These are phyloP conservation scores for Thrips palmi DNA, from an alignment of 1,140 invertebrate genomes.

Conservation along the genomic window DNA sequence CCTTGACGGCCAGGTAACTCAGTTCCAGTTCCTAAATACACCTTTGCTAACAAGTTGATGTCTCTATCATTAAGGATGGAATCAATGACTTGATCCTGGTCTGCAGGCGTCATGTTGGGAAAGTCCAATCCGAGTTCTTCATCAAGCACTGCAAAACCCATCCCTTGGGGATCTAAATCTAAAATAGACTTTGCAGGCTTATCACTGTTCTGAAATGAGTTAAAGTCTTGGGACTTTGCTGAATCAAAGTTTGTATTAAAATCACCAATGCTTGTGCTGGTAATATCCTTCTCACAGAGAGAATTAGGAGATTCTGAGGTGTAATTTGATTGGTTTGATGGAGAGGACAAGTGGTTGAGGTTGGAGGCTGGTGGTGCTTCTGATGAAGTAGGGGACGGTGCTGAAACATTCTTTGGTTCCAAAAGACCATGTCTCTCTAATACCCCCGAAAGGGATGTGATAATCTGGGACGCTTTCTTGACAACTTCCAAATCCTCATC, in stretches of 20 bases:
- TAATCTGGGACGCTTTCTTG: slow-evolving; percentile 33
- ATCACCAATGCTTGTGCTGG: slow-evolving; percentile 8
- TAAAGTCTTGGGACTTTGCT: not conserved
- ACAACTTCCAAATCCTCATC: slow-evolving; percentile 51
- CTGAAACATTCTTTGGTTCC: no score
- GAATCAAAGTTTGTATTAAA: not conserved
- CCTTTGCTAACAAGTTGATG: slow-evolving; percentile 32
- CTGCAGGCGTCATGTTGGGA: not conserved
- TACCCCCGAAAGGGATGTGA: slow-evolving; percentile 26
- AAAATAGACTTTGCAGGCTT: not conserved
- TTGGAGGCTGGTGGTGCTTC: no score
- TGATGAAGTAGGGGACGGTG: no score
- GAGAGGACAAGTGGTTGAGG: no score
- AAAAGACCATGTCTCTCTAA: not conserved
- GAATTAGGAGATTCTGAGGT: not conserved
- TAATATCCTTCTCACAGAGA: slow-evolving; percentile 6
- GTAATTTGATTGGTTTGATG: no score
- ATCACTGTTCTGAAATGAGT: not conserved
- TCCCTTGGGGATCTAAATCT: no score
- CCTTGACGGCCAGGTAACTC: not conserved
- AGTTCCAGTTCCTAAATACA: slow-evolving; percentile 19
- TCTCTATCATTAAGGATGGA: slow-evolving; percentile 33
- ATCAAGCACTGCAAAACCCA: no score
- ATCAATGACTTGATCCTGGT: slow-evolving; percentile 26
- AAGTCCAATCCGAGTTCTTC: not conserved